Evolutionary conservation across 1,140 invertebrate species (phyloP), one percentile per base, ranked within the genome.

Genomic region (Heliconius nattereri): DNA sequence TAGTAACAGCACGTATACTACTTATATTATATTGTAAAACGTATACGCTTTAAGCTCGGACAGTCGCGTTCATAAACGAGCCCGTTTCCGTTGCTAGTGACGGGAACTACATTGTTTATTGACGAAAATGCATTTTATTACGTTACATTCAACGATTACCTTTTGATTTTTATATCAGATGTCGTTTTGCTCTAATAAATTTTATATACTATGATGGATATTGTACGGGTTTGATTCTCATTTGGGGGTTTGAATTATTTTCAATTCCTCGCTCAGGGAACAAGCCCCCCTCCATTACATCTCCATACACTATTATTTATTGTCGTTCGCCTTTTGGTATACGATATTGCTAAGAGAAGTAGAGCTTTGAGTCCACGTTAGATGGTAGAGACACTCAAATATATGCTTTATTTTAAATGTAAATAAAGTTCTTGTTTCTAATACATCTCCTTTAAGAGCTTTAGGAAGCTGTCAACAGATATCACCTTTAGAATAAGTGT

Each of bases 1-100:
- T 82, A 78, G 74, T 66, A 66, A n/a, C 16, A 66, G 11, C 26
- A 66, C 9, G 60, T 66, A 23, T 57, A n/a, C 5, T n/a, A 23
- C 32, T 7, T 35, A 35, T 35, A 35, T 35, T 66, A 66, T 29
- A 66, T 29, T 66, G 80, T 84, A 85, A 83, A 82, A 16, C n/a
- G 79, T 86, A 80, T 82, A 85, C 81, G 85, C 78, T 82, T 79
- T 75, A 60, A 74, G 72, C 75, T 54, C 78, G 82, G 87, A 85
- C 87, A 88, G 85, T 88, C 78, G 85, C 85, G 83, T 83, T 86
- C 85, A 82, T 89, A 87, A 87, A 83, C 79, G 81, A 81, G 79
- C 66, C 45, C 32, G 76, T 79, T 87, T 89, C 88, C 88, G 77
- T 82, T 71, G 40, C 23, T 84, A 86, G 86, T 83, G 84, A 66